phyloP scores from a whole-genome alignment of 1,140 invertebrate species.

The Luehdorfia chinensis region DNA sequence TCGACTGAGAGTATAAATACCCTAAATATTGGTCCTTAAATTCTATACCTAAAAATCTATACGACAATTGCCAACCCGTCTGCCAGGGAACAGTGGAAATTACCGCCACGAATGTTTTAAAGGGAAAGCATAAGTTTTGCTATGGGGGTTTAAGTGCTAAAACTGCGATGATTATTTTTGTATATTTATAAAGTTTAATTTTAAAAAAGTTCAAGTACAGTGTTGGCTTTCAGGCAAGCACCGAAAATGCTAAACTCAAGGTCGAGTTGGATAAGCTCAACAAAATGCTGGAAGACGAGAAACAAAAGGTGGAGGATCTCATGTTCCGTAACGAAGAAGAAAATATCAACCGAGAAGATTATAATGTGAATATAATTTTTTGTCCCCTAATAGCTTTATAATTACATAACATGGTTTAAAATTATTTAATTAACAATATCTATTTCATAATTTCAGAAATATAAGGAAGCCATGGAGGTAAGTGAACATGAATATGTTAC shows the following conservation, averaged over 20 bases:
- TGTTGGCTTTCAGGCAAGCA: constrained; percentile 54
- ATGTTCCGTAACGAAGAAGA: constrained; percentile 95
- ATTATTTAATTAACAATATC: too few relatives aligned
- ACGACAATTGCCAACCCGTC: too few relatives aligned
- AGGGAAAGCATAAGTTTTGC: too few relatives aligned
- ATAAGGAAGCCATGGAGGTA: constrained; percentile 83
- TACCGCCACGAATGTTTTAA: too few relatives aligned
- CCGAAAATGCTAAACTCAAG: constrained; percentile 79
- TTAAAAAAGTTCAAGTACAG: too few relatives aligned
- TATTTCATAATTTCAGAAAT: constrained; percentile 66
- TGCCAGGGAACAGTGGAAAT: too few relatives aligned
- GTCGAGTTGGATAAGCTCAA: constrained; percentile 82
- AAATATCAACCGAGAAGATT: constrained; percentile 77
- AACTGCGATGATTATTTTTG: too few relatives aligned
- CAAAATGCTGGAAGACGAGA: constrained; percentile 89
- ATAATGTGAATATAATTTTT: constrained; percentile 62
- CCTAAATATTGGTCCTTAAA: too few relatives aligned
- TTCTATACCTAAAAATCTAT: too few relatives aligned
- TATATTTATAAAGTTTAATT: too few relatives aligned
- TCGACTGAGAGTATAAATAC: too few relatives aligned
- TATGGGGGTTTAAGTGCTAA: too few relatives aligned
- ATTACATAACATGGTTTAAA: neutral
- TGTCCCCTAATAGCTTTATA: neutral
- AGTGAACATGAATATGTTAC: constrained; percentile 23
- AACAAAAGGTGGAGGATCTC: constrained; percentile 93